Evolutionary conservation across 2,888 invertebrate genomes (phyloP).

Genomic region (Altica lythri): DNA sequence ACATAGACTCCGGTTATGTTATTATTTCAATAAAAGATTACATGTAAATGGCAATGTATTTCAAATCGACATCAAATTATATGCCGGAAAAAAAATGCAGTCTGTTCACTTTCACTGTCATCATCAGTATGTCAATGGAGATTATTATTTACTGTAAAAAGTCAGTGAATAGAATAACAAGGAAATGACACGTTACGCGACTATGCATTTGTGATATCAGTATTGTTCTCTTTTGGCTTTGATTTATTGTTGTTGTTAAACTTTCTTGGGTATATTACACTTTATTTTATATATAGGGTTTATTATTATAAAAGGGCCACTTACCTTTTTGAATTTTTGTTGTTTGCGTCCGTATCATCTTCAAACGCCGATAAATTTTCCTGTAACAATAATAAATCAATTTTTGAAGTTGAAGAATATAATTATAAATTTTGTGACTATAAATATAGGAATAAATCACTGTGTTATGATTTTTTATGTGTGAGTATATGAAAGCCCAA

Average conservation of each 20-base stretch:
- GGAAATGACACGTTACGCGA: conserved; percentile 13
- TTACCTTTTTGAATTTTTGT: conserved; percentile 49
- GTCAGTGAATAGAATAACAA: conserved; percentile 19
- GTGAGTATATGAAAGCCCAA: too few species aligned
- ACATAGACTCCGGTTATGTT: too few species aligned
- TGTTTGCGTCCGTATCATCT: conserved; percentile 47
- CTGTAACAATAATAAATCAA: conserved; percentile 40
- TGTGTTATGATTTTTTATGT: too few species aligned
- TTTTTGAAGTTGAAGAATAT: not conserved
- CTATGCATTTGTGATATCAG: conserved; percentile 6
- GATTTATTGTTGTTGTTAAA: conserved; percentile 1
- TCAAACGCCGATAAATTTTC: conserved; percentile 43
- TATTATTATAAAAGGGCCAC: conserved; percentile 1
- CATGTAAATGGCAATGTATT: too few species aligned
- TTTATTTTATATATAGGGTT: not conserved
- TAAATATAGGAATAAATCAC: too few species aligned
- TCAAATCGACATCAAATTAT: not conserved
- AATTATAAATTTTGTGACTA: too few species aligned
- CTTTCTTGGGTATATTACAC: conserved; percentile 2
- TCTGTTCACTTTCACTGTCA: conserved; percentile 8
- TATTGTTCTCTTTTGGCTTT: conserved; percentile 11
- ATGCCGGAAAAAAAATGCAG: not conserved
- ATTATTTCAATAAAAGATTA: too few species aligned
- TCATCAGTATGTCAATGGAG: not conserved
- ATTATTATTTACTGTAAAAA: conserved; percentile 15